phyloP scores from a whole-genome alignment of 2,888 invertebrate genomes.

The Nephrotoma guestfalica region DNA sequence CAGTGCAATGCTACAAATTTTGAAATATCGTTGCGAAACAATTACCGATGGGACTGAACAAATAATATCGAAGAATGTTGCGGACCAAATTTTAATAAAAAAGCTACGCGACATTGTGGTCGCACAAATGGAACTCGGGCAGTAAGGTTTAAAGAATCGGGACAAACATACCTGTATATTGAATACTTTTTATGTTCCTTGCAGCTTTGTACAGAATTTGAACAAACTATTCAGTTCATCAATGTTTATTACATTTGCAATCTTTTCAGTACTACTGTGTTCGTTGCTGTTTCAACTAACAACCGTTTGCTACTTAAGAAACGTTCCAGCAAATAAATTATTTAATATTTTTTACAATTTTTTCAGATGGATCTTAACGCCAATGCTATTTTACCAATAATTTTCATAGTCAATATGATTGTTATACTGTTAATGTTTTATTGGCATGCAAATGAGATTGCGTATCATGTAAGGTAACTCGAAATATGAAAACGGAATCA shows the following conservation, averaged over 20 bases:
- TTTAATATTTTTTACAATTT: not conserved
- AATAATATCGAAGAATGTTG: not conserved
- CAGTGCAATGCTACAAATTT: not conserved
- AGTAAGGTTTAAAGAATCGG: not conserved
- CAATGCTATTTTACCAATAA: not conserved
- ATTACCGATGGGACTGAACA: not conserved
- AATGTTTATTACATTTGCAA: constrained; percentile 6
- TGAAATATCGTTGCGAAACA: not conserved
- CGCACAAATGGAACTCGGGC: not conserved
- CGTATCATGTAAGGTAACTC: constrained; percentile 3
- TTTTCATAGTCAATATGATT: constrained; percentile 5
- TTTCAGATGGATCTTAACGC: not conserved
- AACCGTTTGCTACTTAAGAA: not conserved
- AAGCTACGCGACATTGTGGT: not conserved
- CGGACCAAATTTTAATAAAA: not conserved
- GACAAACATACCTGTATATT: not conserved
- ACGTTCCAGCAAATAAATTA: too few relatives aligned
- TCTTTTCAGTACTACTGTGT: constrained; percentile 9
- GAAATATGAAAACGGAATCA: not conserved
- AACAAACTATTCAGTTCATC: constrained; percentile 2
- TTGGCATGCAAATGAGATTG: constrained; percentile 10
- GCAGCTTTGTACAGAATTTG: not conserved
- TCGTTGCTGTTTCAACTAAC: constrained; percentile 6
- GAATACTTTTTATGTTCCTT: not conserved
- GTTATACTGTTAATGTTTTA: constrained; percentile 8